These are phyloP conservation scores for Nothoprocta pentlandii DNA, from an alignment of 2,113 vertebrate genomes.

Conservation along the genomic window DNA sequence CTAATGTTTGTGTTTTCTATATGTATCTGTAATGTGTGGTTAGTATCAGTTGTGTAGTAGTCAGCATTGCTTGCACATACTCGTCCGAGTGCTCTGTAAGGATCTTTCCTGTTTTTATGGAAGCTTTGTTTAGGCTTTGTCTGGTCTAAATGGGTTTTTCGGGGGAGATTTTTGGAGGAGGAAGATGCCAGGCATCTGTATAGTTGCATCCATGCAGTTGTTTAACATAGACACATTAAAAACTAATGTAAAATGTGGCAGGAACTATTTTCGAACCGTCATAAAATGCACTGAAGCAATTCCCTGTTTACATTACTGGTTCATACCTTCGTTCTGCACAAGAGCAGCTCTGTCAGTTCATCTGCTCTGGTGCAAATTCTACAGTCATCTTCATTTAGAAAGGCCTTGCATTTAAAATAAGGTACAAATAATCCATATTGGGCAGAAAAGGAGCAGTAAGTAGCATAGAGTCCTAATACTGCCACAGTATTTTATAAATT, in stretches of 20 bases:
- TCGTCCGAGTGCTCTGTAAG: neutral
- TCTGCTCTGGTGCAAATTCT: neutral
- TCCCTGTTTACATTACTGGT: neutral
- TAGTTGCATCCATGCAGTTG: neutral
- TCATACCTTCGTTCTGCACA: slow-evolving; percentile 11
- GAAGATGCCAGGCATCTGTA: neutral
- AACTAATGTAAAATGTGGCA: neutral
- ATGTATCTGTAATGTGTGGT: neutral
- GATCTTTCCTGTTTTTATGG: neutral
- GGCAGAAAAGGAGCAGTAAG: neutral
- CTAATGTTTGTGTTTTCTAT: neutral
- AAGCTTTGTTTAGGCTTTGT: neutral
- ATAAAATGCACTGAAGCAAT: neutral
- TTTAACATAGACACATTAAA: neutral
- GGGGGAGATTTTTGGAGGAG: neutral
- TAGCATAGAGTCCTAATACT: neutral
- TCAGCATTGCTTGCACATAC: neutral
- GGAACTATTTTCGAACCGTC: neutral
- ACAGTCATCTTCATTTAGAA: neutral
- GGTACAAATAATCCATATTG: neutral
- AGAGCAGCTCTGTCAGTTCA: neutral
- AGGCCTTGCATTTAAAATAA: neutral
- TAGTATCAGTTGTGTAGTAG: neutral
- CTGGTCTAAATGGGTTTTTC: neutral
- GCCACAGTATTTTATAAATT: neutral